A percentile compares a stretch with the other conserved stretches of the same genome.
Evolutionary conservation across 2,888 invertebrate genomes (phyloP).

Genomic region (Clitarchus hookeri): DNA sequence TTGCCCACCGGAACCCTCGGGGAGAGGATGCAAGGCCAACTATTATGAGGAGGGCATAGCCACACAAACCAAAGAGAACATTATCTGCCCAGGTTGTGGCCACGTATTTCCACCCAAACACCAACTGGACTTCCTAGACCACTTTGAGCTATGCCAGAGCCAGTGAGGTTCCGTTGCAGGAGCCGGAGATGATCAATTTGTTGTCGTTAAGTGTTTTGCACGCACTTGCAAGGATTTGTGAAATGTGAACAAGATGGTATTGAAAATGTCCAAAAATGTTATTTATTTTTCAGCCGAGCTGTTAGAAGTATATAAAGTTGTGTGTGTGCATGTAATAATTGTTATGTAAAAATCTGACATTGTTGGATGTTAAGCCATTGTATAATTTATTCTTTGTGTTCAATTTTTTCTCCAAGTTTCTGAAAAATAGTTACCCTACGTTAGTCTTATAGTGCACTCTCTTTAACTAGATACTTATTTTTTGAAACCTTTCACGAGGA

Average conservation of each 20-base stretch:
- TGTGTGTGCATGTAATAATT: not conserved
- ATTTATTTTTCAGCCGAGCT: not conserved
- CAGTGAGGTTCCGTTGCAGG: not conserved
- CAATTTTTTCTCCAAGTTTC: no score
- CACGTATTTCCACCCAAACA: slow-evolving; percentile 48
- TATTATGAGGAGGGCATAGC: slow-evolving; percentile 42
- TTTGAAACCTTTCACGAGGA: no score
- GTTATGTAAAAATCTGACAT: not conserved
- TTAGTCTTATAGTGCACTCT: no score
- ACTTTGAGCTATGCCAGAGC: slow-evolving; percentile 48
- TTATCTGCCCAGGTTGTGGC: slow-evolving; percentile 49
- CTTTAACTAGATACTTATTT: no score
- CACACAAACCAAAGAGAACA: slow-evolving; percentile 46
- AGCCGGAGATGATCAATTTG: not conserved
- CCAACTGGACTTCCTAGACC: slow-evolving; percentile 49
- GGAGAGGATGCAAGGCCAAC: slow-evolving; percentile 30
- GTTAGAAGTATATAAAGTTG: not conserved
- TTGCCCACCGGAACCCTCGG: not conserved
- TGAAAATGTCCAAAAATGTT: not conserved
- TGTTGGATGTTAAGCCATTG: not conserved
- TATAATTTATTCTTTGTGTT: not conserved
- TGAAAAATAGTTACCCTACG: no score
- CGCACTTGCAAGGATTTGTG: no score
- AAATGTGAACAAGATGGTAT: not conserved
- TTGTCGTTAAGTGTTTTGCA: no score